Evolutionary conservation across 2,113 vertebrate species (phyloP), one percentile per base, ranked within the genome.

Genomic region (Pachypanchax playfairii): DNA sequence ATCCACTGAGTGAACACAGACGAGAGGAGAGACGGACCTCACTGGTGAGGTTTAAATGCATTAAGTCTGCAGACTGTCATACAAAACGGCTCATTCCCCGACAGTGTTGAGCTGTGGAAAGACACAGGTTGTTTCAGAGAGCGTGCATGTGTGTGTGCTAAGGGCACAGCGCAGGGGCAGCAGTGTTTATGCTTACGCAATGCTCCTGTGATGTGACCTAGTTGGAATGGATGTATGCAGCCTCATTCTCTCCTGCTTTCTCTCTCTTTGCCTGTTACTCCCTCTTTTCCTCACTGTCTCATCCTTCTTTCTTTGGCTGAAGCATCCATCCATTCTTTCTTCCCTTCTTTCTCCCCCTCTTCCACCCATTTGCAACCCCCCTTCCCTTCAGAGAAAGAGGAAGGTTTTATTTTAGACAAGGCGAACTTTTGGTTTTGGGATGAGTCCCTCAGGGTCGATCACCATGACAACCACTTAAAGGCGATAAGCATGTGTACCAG

Each of bases 201-300:
- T 88, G 89, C 83, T 89, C 87, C 82, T 55, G 82, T 70, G 87
- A 86, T 87, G 85, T 90, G 89, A 90, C 89, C 89, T 85, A 90
- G 74, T 90, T 90, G 89, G 87, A 88, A 83, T 81, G 72, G 83
- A 86, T 86, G 76, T 66, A 77, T 64, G 62, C 74, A 70, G 73
- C 65, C 69, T 86, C 75, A 60, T 66, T 80, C 74, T 79, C 77
- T 72, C 54, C 18, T 25, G 13, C 60, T 50, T 42, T 65, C 57
- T 66, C 55, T 59, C 35, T 51, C 26, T 43, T 31, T 43, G 8
- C 51, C 38, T 31, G 44, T 33, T 25, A 47, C 57, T 33, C 57
- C 42, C 41, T 26, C 58, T 42, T 50, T 39, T 51, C 53, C 33
- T 65, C 39, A 42, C 48, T 47, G 28, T 63, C 60, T 60, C 47